A percentile compares a stretch with the other conserved stretches of the same genome.
Conservation (phyloP, 2,113 vertebrate species). For the Tetrax tetrax region DNA sequence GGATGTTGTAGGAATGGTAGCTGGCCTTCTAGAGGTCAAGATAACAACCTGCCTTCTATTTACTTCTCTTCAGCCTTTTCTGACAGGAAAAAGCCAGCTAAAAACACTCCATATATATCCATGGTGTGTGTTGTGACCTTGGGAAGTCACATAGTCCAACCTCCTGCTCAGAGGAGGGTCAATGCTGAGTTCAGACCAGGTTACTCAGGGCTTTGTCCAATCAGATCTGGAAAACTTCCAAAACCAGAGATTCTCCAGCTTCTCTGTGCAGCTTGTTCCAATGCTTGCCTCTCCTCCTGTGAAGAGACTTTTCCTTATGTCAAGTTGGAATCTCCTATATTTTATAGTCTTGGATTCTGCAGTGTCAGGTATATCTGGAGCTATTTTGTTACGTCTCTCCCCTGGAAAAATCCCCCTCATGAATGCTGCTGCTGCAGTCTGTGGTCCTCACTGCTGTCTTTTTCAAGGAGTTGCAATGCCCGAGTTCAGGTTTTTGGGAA, state of each 20-base stretch:
- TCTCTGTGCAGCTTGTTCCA: not conserved
- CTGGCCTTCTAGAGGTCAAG: constrained; percentile 55
- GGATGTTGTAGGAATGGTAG: constrained; percentile 59
- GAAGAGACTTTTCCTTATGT: not conserved
- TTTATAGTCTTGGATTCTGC: not conserved
- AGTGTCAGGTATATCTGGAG: not conserved
- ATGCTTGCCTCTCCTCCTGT: not conserved
- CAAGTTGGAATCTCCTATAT: not conserved
- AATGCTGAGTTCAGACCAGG: not conserved
- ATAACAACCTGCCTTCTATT: constrained; percentile 50
- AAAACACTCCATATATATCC: constrained; percentile 10
- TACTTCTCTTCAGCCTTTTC: constrained; percentile 35
- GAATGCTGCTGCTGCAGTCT: not conserved
- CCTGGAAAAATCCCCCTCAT: not conserved
- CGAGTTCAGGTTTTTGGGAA: not conserved
- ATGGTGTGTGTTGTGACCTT: not conserved
- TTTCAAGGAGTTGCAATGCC: not conserved
- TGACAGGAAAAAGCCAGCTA: constrained; percentile 40
- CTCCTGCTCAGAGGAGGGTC: not conserved
- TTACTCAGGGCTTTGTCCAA: not conserved
- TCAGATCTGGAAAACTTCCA: not conserved
- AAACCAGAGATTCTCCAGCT: not conserved
- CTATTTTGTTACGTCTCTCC: not conserved
- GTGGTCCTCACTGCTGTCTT: not conserved
- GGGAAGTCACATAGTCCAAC: not conserved